Conservation (phyloP, 2,113 vertebrate genomes). For the Perca flavescens region DNA sequence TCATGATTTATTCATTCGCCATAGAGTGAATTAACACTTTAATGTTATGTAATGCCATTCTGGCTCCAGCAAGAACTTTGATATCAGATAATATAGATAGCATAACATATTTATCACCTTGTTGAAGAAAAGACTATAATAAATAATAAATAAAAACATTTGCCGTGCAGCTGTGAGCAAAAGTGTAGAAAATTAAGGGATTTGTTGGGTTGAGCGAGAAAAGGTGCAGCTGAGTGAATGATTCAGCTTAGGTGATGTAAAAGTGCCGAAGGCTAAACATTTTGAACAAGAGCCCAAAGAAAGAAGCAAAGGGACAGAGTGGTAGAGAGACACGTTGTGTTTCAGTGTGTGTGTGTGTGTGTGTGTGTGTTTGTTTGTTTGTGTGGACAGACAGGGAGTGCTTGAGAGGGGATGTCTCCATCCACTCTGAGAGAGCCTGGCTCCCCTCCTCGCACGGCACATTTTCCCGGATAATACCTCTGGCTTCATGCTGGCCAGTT, state of each 20-base stretch:
- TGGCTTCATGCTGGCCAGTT: slow-evolving; percentile 53
- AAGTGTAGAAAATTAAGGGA: slow-evolving; percentile 9
- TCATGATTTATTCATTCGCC: slow-evolving; percentile 76
- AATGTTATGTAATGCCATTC: slow-evolving; percentile 58
- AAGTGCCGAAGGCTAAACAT: slow-evolving; percentile 56
- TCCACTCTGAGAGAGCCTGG: slow-evolving; percentile 45
- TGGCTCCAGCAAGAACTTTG: slow-evolving; percentile 47
- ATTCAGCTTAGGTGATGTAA: slow-evolving; percentile 59
- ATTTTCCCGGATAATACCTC: slow-evolving; percentile 49
- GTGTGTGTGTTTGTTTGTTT: slow-evolving; percentile 1
- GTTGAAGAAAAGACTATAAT: slow-evolving; percentile 26
- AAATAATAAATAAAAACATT: slow-evolving; percentile 17
- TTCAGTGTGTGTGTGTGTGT: not conserved
- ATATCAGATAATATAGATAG: slow-evolving; percentile 52
- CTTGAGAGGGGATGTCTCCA: slow-evolving; percentile 22
- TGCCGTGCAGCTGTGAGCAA: slow-evolving; percentile 25
- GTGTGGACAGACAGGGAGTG: not conserved
- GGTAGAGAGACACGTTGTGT: slow-evolving; percentile 19
- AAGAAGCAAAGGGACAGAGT: slow-evolving; percentile 16
- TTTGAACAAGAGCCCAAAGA: slow-evolving; percentile 56
- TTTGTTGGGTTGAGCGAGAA: slow-evolving; percentile 40
- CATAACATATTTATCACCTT: slow-evolving; percentile 38
- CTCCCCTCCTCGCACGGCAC: slow-evolving; percentile 30
- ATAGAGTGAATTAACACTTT: slow-evolving; percentile 65
- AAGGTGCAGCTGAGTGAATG: slow-evolving; percentile 49